phyloP scores from a whole-genome alignment of 2,888 invertebrate species.

The Podotricha telesiphe region DNA sequence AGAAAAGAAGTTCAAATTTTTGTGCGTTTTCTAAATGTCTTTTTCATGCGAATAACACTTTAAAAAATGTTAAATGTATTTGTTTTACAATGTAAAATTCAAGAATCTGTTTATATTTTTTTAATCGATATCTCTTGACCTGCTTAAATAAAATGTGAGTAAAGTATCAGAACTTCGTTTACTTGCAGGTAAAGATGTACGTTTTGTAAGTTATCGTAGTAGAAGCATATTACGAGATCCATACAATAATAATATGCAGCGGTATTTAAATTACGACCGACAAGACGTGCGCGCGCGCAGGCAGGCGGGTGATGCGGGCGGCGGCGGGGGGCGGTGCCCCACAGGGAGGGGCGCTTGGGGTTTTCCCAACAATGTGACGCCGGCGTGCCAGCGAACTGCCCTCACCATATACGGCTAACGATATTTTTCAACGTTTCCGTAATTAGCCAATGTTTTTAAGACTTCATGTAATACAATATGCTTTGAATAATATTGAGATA shows the following conservation, averaged over 20 bases:
- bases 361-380: conserved; percentile 79
- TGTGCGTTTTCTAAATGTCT: no score
- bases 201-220: conserved; percentile 10
- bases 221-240: conserved; percentile 14
- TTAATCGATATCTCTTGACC: no score
- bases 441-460: conserved; percentile 35
- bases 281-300: conserved; percentile 37
- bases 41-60: no score
- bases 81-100: not conserved
- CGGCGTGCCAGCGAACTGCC: conserved; percentile 54
- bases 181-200: not conserved
- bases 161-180: not conserved
- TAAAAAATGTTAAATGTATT: no score
- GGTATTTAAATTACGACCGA: conserved; percentile 34
- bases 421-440: conserved; percentile 65
- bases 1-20: no score
- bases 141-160: not conserved
- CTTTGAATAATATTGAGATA: not conserved
- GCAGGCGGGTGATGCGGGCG: conserved; percentile 44
- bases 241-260: conserved; percentile 26
- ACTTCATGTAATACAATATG: not conserved
- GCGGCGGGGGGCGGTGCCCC: conserved; percentile 45
- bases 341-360: conserved; percentile 60
- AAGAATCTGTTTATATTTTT: not conserved
- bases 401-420: conserved; percentile 68